phyloP scores from a whole-genome alignment of 2,888 invertebrate genomes.

The Isotomurus palustris region DNA sequence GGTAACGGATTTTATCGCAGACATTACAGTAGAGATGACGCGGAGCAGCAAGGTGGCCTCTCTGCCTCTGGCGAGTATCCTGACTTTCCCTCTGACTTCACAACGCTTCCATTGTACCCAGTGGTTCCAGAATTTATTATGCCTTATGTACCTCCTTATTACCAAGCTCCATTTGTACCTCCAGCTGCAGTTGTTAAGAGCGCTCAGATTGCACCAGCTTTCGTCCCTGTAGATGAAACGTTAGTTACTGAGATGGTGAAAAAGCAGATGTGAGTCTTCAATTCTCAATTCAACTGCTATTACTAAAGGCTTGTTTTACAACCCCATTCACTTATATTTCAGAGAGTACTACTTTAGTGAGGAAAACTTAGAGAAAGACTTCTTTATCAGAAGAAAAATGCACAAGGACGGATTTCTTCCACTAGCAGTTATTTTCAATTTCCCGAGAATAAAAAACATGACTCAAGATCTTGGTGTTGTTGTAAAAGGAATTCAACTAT shows the following conservation, averaged over 20 bases:
- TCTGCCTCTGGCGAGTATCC: constrained; percentile 27
- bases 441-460: constrained; percentile 69
- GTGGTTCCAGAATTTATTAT: constrained; percentile 36
- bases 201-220: constrained; percentile 14
- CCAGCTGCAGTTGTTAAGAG: constrained; percentile 23
- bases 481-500: constrained; percentile 34
- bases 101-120: constrained; percentile 29
- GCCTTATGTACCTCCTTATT: constrained; percentile 39
- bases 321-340: constrained; percentile 48
- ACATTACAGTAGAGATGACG: neutral
- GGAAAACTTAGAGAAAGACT: constrained; percentile 90
- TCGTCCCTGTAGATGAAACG: constrained; percentile 22
- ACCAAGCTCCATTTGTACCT: constrained; percentile 17
- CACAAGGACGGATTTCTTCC: constrained; percentile 75
- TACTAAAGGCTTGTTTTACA: neutral
- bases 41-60: neutral
- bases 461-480: constrained; percentile 40
- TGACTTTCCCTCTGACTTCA: constrained; percentile 41
- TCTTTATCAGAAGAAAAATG: constrained; percentile 77
- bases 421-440: constrained; percentile 88
- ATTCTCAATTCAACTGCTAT: neutral
- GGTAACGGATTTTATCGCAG: neutral
- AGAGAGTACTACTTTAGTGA: constrained; percentile 99
- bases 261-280: constrained; percentile 43
- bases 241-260: constrained; percentile 34